These are phyloP conservation scores for Drosophila mauritiana DNA, from an alignment of 1,140 invertebrate genomes.

Conservation along the genomic window DNA sequence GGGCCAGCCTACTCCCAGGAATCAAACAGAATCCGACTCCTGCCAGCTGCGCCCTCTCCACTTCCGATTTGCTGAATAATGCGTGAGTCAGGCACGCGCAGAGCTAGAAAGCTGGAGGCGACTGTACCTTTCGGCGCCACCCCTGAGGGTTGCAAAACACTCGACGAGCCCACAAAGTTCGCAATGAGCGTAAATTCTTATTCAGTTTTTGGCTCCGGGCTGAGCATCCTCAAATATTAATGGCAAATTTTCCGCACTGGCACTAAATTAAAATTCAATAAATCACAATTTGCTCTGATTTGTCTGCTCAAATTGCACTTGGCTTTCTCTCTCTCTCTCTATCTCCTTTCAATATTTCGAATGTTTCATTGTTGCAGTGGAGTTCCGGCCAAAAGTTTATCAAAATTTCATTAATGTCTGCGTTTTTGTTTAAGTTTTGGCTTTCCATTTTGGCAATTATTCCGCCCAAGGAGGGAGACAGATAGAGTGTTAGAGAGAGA, in stretches of 20 bases:
- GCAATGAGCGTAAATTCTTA: constrained; percentile 77
- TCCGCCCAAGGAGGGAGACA: constrained; percentile 13
- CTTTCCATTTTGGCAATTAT: constrained; percentile 76
- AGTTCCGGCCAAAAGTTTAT: constrained; percentile 66
- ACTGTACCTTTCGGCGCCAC: constrained; percentile 57
- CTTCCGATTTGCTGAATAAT: constrained; percentile 46
- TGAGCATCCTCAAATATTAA: constrained; percentile 75
- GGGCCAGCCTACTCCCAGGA: constrained; percentile 25
- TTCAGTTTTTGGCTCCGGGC: constrained; percentile 28
- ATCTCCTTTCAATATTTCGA: constrained; percentile 11
- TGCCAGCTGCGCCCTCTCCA: constrained; percentile 37
- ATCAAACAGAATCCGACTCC: constrained; percentile 26
- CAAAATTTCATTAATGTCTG: constrained; percentile 82
- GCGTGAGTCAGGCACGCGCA: constrained; percentile 68
- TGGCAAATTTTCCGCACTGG: constrained; percentile 63
- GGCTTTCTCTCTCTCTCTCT: constrained; percentile 14
- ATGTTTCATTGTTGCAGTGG: constrained; percentile 48
- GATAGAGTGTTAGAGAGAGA: constrained; percentile 4
- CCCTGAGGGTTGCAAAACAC: constrained; percentile 35
- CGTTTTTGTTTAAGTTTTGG: constrained; percentile 78
- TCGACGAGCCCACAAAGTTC: constrained; percentile 17
- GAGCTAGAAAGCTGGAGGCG: constrained; percentile 67
- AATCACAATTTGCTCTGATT: constrained; percentile 77
- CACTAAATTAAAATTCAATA: constrained; percentile 83
- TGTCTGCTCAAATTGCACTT: constrained; percentile 52